Base-by-base conservation (phyloP, 2,113 vertebrate genomes). In the Alouatta palliata region DNA sequence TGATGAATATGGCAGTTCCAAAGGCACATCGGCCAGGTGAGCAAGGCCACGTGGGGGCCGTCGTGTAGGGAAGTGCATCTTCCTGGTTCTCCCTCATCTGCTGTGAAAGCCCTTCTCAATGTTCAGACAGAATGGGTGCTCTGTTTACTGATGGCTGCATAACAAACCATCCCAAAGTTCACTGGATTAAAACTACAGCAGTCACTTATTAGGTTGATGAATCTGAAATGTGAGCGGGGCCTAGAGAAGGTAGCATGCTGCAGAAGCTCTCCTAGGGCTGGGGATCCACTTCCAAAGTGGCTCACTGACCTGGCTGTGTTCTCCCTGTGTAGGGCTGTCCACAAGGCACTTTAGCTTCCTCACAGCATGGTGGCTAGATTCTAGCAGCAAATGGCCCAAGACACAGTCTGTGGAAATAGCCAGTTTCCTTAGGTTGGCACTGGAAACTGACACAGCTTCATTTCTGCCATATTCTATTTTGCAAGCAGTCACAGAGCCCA, bases 1-100 rank as follows among this genome's bases (percentile, higher is more conserved):
- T 99, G 98, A 99, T 98, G 98, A 99, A 99, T 98, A 99, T 99
- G 99, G 99, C 99, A 19, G 99, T 99, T 95, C 99, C 99, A 96
- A 99, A 99, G 99, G 99, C 99, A 23, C 99, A 99, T 98, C 99
- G 99, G 98, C 99, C 99, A 98, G 99, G 99, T 99, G 98, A 99
- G 99, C 25, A 8, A 0, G n/a, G 25, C 1, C 1, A 17, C 0
- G 4, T 2, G 2, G 6, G 5, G 79, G 1, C 43, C 0, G 0
- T 3, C 0, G 3, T 3, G 6, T 0, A 2, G 85, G 73, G 27
- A 20, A 19, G 10, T 0, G 1, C 6, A 0, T 12, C 79, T 23
- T 17, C 77, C 77, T 2, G 1, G 2, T 9, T 25, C 94, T 6
- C 11, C 0, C 23, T 0, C 1, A 0, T 14, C 9, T 11, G 0